Evolutionary conservation across 2,888 invertebrate genomes (phyloP).

Genomic region (Drosophila mimica): DNA sequence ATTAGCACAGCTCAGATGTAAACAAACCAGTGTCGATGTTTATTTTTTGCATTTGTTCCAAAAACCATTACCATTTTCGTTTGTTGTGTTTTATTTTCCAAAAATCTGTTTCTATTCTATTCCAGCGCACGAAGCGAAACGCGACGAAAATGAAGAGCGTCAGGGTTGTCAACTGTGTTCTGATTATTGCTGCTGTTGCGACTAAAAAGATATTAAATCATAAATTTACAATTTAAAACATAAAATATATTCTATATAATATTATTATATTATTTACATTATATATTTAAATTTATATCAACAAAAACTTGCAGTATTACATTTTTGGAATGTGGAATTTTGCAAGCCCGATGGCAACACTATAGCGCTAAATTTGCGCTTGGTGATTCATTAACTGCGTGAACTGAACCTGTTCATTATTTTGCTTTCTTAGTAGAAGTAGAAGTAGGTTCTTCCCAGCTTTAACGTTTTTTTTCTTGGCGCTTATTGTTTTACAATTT

Average conservation of each 20-base stretch:
- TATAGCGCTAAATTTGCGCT: neutral
- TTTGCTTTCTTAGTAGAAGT: neutral
- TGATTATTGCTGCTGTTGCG: neutral
- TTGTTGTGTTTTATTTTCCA: slow-evolving; percentile 76
- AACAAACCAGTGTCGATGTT: slow-evolving; percentile 15
- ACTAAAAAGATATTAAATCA: neutral
- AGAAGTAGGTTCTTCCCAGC: too few species aligned
- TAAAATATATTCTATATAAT: neutral
- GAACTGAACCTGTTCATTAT: slow-evolving; percentile 10
- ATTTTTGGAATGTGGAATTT: neutral
- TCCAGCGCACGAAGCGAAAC: slow-evolving; percentile 65
- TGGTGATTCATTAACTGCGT: slow-evolving; percentile 8
- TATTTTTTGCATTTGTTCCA: slow-evolving; percentile 46
- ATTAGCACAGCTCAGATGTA: slow-evolving; percentile 8
- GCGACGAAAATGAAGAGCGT: slow-evolving; percentile 58
- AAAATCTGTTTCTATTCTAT: slow-evolving; percentile 66
- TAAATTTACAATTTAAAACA: neutral
- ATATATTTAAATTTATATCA: neutral
- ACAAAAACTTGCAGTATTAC: neutral
- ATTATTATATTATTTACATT: neutral
- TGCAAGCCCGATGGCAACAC: slow-evolving; percentile 14
- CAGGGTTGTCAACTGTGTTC: slow-evolving; percentile 30
- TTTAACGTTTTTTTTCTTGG: too few species aligned
- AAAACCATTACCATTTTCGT: slow-evolving; percentile 70
- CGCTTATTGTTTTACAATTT: too few species aligned